These are phyloP conservation scores for Coreoperca whiteheadi DNA, from an alignment of 2,113 vertebrate species.

Conservation along the genomic window DNA sequence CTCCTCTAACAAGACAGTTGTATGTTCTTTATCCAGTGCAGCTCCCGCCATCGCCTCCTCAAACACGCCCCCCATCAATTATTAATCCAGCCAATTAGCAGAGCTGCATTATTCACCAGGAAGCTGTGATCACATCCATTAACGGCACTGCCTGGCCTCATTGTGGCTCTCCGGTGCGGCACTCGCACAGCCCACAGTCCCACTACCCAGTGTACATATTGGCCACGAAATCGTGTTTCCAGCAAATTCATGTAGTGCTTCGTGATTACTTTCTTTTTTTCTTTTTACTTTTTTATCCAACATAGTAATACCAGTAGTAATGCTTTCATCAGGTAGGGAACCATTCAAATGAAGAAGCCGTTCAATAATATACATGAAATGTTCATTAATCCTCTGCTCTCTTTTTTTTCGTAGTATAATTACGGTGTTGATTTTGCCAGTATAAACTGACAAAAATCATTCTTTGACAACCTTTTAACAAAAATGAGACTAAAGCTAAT, in stretches of 20 bases:
- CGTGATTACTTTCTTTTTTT: neutral
- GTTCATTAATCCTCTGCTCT: neutral
- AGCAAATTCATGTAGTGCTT: neutral
- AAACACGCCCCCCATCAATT: conserved; percentile 81
- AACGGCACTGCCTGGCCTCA: conserved; percentile 53
- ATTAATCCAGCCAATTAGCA: conserved; percentile 90
- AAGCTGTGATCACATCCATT: conserved; percentile 83
- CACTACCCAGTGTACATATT: neutral
- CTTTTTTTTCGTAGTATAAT: neutral
- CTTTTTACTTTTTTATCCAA: neutral
- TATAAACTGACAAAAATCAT: neutral
- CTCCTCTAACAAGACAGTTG: conserved; percentile 67
- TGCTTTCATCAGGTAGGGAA: neutral
- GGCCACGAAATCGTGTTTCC: neutral
- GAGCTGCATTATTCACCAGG: conserved; percentile 83
- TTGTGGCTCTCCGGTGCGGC: conserved; percentile 42
- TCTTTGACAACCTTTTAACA: neutral
- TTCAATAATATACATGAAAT: neutral
- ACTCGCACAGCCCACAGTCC: conserved; percentile 1
- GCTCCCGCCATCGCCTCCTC: conserved; percentile 39
- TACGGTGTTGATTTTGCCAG: neutral
- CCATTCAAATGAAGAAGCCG: neutral
- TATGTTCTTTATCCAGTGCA: conserved; percentile 45
- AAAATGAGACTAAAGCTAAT: neutral
- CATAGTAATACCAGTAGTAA: neutral